Conservation (phyloP, 2,888 invertebrate genomes). For the Drosophila nr. perissopoda region DNA sequence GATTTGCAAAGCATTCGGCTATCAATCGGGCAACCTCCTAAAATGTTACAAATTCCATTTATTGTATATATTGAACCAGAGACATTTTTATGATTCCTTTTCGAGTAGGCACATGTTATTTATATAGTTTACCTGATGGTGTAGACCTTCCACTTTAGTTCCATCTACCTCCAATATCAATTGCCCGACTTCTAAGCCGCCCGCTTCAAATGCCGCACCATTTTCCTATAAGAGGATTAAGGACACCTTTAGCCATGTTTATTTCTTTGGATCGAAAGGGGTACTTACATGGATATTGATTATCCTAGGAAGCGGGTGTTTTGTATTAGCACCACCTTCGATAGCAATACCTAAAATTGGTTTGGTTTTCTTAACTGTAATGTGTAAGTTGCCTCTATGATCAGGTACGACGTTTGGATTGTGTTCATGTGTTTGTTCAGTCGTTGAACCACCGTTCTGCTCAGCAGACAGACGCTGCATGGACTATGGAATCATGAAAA, state of each 20-base stretch:
- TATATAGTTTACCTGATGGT: constrained; percentile 87
- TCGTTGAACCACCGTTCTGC: constrained; percentile 86
- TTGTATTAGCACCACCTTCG: constrained; percentile 98
- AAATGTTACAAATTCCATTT: constrained; percentile 5
- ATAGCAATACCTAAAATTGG: constrained; percentile 98
- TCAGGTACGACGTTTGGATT: constrained; percentile 91
- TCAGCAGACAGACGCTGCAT: constrained; percentile 90
- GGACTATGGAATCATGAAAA: constrained; percentile 85
- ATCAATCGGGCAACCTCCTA: constrained; percentile 95
- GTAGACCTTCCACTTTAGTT: constrained; percentile 90
- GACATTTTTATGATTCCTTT: neutral
- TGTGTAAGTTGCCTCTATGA: constrained; percentile 94
- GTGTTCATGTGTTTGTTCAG: constrained; percentile 85
- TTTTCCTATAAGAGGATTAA: constrained; percentile 89
- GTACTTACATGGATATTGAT: constrained; percentile 96
- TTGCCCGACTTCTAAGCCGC: constrained; percentile 97
- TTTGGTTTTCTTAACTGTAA: constrained; percentile 96
- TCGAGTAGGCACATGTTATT: neutral
- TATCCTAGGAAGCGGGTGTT: constrained; percentile 96
- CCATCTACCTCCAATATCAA: constrained; percentile 96
- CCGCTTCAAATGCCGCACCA: constrained; percentile 96
- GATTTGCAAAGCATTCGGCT: constrained; percentile 96
- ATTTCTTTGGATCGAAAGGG: neutral
- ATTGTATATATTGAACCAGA: neutral
- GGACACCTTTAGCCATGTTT: neutral